Evolutionary conservation across 2,797 vertebrate genomes (phyloP), one percentile per base, ranked within the genome.

Genomic region (Bradypodion pumilum): DNA sequence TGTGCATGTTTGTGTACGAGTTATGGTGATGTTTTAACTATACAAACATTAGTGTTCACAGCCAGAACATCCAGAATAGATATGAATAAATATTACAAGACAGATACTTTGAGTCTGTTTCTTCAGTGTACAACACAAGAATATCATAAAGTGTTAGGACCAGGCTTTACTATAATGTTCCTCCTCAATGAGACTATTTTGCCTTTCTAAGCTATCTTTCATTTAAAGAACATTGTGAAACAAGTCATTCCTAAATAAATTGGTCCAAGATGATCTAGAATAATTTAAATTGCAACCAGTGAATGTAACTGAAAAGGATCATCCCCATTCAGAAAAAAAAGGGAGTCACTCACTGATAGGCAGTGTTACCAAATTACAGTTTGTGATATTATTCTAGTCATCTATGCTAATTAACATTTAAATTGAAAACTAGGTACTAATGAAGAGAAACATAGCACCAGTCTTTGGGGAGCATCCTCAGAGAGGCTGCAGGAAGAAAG

Each of bases 331-430:
- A 88, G 89, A 86, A 87, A 88, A 85, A 27, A 9, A 74, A 66
- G 1, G 70, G 87, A 90, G 83, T 72, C 88, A 46, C 83, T 83
- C 92, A 86, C 83, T 94, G 90, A 94, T 93, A 90, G 92, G 85
- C 82, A 80, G 78, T 46, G 82, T 83, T 89, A 81, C 93, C 85
- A 92, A 94, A 92, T 85, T 88, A 90, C 82, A 89, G 81, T 19
- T 0, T 94, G 93, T 84, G 52, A 80, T 84, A 93, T 80, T 86
- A 95, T 94, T 91, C 87, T 85, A 94, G 90, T 93, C 94, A 94
- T 95, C 89, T 91, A 89, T 95, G 95, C 94, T 95, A 96, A 97
- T 97, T 96, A 95, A 95, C 95, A 95, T 95, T 94, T 85, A 95
- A 96, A 96, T 96, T 95, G 94, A 95, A 95, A 95, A 91, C 93